These are phyloP conservation scores for Phrynosoma blainvillii DNA, from an alignment of 2,113 vertebrate species.

Conservation along the genomic window DNA sequence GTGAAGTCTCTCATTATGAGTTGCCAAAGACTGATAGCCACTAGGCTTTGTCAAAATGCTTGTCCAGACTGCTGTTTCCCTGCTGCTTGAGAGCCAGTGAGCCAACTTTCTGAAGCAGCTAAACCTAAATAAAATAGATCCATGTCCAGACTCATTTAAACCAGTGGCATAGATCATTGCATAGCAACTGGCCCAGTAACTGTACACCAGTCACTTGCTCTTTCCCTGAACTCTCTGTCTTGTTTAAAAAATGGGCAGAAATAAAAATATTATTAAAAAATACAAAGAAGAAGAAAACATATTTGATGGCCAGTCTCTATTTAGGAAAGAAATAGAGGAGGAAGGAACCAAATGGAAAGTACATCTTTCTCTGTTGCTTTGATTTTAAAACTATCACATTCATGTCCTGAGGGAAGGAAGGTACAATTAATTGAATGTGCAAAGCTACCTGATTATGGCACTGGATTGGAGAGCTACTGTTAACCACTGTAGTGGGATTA, in stretches of 20 bases:
- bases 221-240: background rate
- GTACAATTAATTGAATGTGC: background rate
- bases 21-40: background rate
- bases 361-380: background rate
- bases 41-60: background rate
- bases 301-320: background rate
- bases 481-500: background rate
- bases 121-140: background rate
- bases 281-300: background rate
- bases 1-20: background rate
- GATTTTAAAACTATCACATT: background rate
- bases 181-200: background rate
- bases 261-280: background rate
- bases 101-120: background rate
- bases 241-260: background rate
- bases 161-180: too few species aligned
- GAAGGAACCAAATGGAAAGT: background rate
- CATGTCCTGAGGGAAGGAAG: background rate
- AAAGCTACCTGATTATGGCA: background rate
- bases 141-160: background rate
- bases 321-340: background rate
- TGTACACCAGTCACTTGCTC: background rate
- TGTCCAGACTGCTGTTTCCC: background rate
- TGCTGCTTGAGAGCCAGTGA: background rate
- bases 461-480: background rate